phyloP scores from a whole-genome alignment of 2,113 vertebrate genomes.

The Notothenia coriiceps region DNA sequence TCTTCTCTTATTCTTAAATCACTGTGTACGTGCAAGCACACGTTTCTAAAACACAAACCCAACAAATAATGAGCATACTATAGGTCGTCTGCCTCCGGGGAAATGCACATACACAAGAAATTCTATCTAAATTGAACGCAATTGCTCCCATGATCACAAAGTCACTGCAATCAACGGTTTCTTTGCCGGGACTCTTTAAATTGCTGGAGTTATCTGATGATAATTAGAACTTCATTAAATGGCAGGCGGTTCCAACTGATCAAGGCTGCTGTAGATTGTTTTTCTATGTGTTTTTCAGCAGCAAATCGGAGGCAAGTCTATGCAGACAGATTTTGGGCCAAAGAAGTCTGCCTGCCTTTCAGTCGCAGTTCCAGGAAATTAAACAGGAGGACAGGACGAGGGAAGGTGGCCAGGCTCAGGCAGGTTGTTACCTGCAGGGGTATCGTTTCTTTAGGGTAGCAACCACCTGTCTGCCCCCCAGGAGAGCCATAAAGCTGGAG shows the following conservation, averaged over 20 bases:
- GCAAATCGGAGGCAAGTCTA: neutral
- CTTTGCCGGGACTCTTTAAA: neutral
- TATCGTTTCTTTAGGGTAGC: constrained; percentile 59
- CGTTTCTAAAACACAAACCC: constrained; percentile 1
- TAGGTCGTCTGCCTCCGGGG: neutral
- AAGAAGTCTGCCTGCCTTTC: constrained; percentile 23
- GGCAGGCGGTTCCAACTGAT: neutral
- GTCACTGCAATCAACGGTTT: neutral
- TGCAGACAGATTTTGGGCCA: neutral
- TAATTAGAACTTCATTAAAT: neutral
- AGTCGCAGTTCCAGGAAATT: constrained; percentile 36
- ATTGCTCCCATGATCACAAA: neutral
- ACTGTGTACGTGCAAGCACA: neutral
- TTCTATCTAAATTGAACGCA: constrained; percentile 14
- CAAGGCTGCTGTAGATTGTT: neutral
- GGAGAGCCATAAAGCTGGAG: constrained; percentile 54
- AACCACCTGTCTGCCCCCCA: constrained; percentile 73
- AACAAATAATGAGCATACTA: constrained; percentile 34
- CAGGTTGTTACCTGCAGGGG: constrained; percentile 66
- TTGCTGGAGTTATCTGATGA: neutral
- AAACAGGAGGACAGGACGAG: constrained; percentile 32
- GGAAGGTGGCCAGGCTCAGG: constrained; percentile 52
- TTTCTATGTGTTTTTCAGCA: neutral
- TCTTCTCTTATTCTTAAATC: constrained; percentile 31
- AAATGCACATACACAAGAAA: constrained; percentile 9